Conservation (phyloP, 2,888 invertebrate genomes). For the Margaritifera margaritifera region DNA sequence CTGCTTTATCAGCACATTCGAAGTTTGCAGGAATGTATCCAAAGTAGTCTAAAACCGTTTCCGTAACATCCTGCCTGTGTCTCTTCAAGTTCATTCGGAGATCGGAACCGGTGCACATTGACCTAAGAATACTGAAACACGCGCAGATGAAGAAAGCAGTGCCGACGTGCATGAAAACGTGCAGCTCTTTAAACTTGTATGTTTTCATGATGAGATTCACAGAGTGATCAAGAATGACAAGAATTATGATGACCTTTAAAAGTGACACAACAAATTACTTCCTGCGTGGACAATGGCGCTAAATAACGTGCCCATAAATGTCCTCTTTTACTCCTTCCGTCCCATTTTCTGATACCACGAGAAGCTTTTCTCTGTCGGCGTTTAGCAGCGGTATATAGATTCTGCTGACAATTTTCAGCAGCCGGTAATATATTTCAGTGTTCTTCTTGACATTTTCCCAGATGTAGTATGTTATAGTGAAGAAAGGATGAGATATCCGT, state of each 20-base stretch:
- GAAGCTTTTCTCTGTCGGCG: slow-evolving; percentile 5
- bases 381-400: slow-evolving; percentile 9
- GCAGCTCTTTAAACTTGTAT: slow-evolving; percentile 31
- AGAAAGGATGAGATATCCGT: slow-evolving; percentile 38
- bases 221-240: slow-evolving; percentile 30
- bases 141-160: slow-evolving; percentile 41
- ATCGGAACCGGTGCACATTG: slow-evolving; percentile 13
- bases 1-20: not conserved
- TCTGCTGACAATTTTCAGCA: slow-evolving; percentile 17
- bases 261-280: slow-evolving; percentile 12
- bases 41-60: slow-evolving; percentile 1
- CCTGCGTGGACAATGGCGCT: slow-evolving; percentile 9
- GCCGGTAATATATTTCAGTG: slow-evolving; percentile 13
- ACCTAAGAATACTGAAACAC: slow-evolving; percentile 31
- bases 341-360: slow-evolving; percentile 12
- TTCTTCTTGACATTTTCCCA: slow-evolving; percentile 23
- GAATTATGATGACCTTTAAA: slow-evolving; percentile 7
- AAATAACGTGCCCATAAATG: slow-evolving; percentile 10
- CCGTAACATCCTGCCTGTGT: not conserved
- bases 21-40: slow-evolving; percentile 5
- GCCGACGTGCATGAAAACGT: slow-evolving; percentile 36
- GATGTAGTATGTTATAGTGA: slow-evolving; percentile 36
- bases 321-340: slow-evolving; percentile 3
- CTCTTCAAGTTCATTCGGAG: slow-evolving; percentile 6
- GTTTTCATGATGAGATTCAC: slow-evolving; percentile 31